Conservation (phyloP, 2,797 vertebrate species). For the Sphaeramia orbicularis region DNA sequence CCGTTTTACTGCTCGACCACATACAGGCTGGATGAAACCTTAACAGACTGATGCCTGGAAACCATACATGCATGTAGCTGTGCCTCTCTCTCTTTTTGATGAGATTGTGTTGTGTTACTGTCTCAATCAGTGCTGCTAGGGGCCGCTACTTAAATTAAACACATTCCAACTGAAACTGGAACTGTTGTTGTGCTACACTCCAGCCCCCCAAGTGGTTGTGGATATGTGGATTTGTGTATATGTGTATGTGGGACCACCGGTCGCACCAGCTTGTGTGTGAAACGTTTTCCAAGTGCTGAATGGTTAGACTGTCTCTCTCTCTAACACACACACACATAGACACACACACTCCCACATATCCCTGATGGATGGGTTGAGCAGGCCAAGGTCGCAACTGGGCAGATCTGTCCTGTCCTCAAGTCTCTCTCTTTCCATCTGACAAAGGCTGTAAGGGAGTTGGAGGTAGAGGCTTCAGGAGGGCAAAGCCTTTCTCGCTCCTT, state of each 20-base stretch:
- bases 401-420: conserved; percentile 82
- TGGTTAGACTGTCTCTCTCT: conserved; percentile 63
- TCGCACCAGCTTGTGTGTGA: conserved; percentile 80
- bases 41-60: conserved; percentile 53
- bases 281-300: conserved; percentile 80
- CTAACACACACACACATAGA: conserved; percentile 48
- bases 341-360: conserved; percentile 48
- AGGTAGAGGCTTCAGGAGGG: conserved; percentile 82
- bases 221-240: conserved; percentile 59
- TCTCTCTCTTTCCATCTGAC: conserved; percentile 75
- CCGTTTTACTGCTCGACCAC: conserved; percentile 75
- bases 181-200: conserved; percentile 68
- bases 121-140: conserved; percentile 65
- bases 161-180: conserved; percentile 71
- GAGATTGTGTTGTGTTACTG: conserved; percentile 49
- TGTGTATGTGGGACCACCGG: conserved; percentile 54
- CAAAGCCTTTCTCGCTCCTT: conserved; percentile 82
- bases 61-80: conserved; percentile 46
- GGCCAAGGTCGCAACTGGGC: conserved; percentile 86
- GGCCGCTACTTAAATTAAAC: conserved; percentile 68
- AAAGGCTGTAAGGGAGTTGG: conserved; percentile 81
- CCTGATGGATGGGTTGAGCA: conserved; percentile 87
- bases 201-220: conserved; percentile 32
- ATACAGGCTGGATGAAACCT: conserved; percentile 67
- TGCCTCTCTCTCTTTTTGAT: conserved; percentile 33